Conservation (phyloP, 2,888 invertebrate genomes). For the Glaucopsyche alexis region DNA sequence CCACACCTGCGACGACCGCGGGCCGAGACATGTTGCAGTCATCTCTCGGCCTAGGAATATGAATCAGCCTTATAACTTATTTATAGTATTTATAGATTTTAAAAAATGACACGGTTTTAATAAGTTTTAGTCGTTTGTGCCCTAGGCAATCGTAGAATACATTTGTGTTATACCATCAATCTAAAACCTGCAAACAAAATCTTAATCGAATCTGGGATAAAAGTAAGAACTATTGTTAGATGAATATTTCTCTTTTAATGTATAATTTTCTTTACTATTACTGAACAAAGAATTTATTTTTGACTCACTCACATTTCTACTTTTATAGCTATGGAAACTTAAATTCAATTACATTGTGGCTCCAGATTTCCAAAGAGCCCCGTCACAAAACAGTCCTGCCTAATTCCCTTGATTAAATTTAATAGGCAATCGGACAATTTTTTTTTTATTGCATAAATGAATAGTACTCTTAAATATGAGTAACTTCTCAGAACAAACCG, state of each 20-base stretch:
- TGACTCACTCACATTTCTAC: background rate
- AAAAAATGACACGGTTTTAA: conserved; percentile 25
- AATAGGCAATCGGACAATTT: no score
- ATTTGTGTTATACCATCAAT: conserved; percentile 19
- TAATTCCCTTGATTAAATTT: background rate
- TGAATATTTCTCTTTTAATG: background rate
- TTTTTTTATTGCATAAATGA: no score
- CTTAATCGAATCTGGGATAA: background rate
- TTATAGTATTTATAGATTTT: conserved; percentile 22
- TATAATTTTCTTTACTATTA: background rate
- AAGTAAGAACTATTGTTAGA: background rate
- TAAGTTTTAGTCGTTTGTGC: conserved; percentile 25
- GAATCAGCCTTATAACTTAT: conserved; percentile 25
- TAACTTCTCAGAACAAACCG: no score
- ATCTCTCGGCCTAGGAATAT: conserved; percentile 8
- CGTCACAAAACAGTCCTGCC: background rate
- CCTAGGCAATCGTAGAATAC: conserved; percentile 24
- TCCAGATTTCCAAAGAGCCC: background rate
- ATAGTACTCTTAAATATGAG: no score
- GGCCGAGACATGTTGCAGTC: background rate
- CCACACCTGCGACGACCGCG: background rate
- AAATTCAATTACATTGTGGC: background rate
- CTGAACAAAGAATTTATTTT: background rate
- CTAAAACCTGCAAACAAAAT: no score
- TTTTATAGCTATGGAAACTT: background rate